phyloP scores from a whole-genome alignment of 2,797 vertebrate genomes.

The Gila robusta region DNA sequence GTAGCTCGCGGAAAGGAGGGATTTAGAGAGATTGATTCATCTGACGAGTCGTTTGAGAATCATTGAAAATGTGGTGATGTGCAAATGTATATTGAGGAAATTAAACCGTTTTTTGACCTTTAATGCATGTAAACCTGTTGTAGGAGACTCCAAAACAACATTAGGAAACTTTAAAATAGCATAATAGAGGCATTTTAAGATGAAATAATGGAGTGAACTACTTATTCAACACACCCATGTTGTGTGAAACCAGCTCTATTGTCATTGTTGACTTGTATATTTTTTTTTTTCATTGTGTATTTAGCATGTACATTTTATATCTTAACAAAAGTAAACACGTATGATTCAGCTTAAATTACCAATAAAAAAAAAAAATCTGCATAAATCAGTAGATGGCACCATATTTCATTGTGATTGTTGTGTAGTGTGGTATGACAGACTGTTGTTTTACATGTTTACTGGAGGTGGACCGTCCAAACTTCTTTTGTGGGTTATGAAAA shows the following conservation, averaged over 20 bases:
- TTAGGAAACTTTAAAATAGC: no score
- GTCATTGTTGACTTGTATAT: background rate
- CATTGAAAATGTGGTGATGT: no score
- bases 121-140: no score
- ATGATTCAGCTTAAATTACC: background rate
- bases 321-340: background rate
- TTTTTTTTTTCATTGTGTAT: background rate
- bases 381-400: background rate
- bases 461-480: slow-evolving; percentile 28
- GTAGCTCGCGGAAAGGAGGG: no score
- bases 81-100: no score
- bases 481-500: slow-evolving; percentile 30
- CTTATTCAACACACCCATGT: background rate
- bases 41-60: no score
- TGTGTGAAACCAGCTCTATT: background rate
- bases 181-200: background rate
- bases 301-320: no score
- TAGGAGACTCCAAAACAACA: no score
- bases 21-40: no score
- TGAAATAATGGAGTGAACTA: background rate
- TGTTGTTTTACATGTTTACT: slow-evolving; percentile 46
- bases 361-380: no score
- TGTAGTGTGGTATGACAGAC: background rate
- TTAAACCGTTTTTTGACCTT: no score
- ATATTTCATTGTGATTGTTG: background rate